These are phyloP conservation scores for Neuroterus valhalla DNA, from an alignment of 1,140 invertebrate genomes.

Conservation along the genomic window DNA sequence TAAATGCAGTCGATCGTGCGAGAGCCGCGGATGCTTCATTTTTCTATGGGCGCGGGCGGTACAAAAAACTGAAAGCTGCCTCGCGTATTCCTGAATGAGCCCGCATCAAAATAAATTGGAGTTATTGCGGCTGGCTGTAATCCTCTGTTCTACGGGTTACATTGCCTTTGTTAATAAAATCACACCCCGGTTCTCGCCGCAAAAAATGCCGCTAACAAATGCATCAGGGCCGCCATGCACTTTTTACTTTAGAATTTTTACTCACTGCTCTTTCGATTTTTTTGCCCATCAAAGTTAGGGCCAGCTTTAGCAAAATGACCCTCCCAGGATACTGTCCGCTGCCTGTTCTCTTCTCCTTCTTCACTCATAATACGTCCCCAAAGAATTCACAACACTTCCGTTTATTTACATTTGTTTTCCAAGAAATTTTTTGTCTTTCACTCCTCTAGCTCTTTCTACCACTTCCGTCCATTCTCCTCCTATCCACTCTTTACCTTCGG, in stretches of 20 bases:
- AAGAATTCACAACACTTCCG: too few species aligned
- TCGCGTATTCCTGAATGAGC: slow-evolving; percentile 53
- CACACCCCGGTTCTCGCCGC: slow-evolving; percentile 53
- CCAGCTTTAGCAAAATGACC: too few species aligned
- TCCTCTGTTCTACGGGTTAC: slow-evolving; percentile 59
- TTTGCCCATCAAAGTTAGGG: too few species aligned
- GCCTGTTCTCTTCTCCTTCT: too few species aligned
- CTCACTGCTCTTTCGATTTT: too few species aligned
- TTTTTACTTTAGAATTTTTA: slow-evolving; percentile 9
- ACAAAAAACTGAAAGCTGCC: slow-evolving; percentile 46
- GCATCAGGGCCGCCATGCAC: slow-evolving; percentile 44
- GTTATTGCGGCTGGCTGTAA: slow-evolving; percentile 62
- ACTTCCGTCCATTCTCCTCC: too few species aligned
- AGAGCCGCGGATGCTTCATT: slow-evolving; percentile 18
- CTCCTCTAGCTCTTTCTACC: too few species aligned
- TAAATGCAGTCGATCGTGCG: slow-evolving; percentile 18
- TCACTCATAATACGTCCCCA: too few species aligned
- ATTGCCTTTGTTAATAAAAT: slow-evolving; percentile 67
- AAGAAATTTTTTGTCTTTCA: too few species aligned
- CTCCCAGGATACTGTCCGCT: too few species aligned
- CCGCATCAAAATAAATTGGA: slow-evolving; percentile 64
- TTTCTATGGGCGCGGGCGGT: slow-evolving; percentile 41
- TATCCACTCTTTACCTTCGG: too few species aligned
- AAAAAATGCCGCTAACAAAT: slow-evolving; percentile 48
- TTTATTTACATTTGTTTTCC: too few species aligned